Evolutionary conservation across 2,888 invertebrate genomes (phyloP), one percentile per base, ranked within the genome.

Genomic region (Branchellion lobata): DNA sequence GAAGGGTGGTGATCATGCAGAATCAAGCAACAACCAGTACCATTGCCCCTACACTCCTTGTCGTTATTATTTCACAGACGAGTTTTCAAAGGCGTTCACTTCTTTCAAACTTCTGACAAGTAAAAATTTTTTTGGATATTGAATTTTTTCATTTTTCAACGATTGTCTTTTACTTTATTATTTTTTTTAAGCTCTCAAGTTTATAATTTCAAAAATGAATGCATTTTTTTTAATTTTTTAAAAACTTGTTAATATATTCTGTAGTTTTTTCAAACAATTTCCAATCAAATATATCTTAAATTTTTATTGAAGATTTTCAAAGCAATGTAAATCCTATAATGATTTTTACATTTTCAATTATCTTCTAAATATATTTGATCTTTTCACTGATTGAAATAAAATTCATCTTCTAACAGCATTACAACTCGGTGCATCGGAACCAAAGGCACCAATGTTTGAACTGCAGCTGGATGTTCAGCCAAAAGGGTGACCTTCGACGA

Each of bases 341-440:
- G 47, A 47, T 8, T 47, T 47, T 14, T 47, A 47, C 18, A 14
- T 8, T 14, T 47, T 47, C 18, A 47, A n/a, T n/a, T n/a, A n/a
- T n/a, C n/a, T n/a, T n/a, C n/a, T n/a, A n/a, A n/a, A n/a, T n/a
- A n/a, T n/a, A n/a, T n/a, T n/a, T n/a, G n/a, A n/a, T n/a, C n/a
- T n/a, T n/a, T n/a, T n/a, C n/a, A n/a, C n/a, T n/a, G n/a, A n/a
- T n/a, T n/a, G n/a, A n/a, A n/a, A n/a, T 8, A 65, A 65, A n/a
- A 65, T 65, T 24, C 24, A 34, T 73, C 1, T 27, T 75, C 29
- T 47, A 36, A 29, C 40, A 75, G 75, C 75, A 75, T 33, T 75
- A 75, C 31, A 75, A 75, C 31, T 51, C 40, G 27, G 75, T 75
- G 5, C 75, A 75, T n/a, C 21, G 75, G 18, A n/a, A n/a, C 47